Percentiles rank a stretch among this genome's conserved stretches.
These are phyloP conservation scores for Brachionus asplanchnoidis DNA, from an alignment of 1,140 invertebrate species.

Conservation along the genomic window DNA sequence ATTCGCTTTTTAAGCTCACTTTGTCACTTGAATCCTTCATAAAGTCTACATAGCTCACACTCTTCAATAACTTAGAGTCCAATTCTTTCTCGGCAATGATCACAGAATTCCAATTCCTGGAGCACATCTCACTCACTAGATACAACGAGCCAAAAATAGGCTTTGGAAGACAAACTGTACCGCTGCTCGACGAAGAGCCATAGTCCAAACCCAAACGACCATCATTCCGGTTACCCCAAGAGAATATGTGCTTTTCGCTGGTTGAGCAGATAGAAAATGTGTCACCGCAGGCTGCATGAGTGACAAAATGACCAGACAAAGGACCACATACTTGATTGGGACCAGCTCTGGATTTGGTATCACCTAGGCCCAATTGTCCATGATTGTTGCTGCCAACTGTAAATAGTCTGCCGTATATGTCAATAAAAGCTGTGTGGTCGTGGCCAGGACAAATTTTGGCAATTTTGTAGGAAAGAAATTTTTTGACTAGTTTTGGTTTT, in stretches of 20 bases:
- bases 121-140: constrained; percentile 49
- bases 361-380: constrained; percentile 63
- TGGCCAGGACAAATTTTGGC: constrained; percentile 61
- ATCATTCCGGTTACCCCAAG: constrained; percentile 55
- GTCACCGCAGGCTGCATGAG: constrained; percentile 62
- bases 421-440: constrained; percentile 63
- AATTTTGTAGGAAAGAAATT: constrained; percentile 53
- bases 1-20: background rate
- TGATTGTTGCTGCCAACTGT: constrained; percentile 67
- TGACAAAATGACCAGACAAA: constrained; percentile 51
- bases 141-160: constrained; percentile 56
- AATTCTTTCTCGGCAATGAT: constrained; percentile 49
- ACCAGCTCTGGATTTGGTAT: constrained; percentile 57
- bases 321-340: constrained; percentile 61
- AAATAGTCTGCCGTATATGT: constrained; percentile 62
- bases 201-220: constrained; percentile 51
- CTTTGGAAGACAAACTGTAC: constrained; percentile 47
- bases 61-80: background rate
- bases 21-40: background rate
- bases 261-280: constrained; percentile 67
- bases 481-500: constrained; percentile 47
- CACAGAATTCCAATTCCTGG: constrained; percentile 52
- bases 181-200: constrained; percentile 42
- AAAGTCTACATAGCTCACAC: constrained; percentile 7
- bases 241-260: constrained; percentile 54